Conservation (phyloP, 2,888 invertebrate genomes). For the Neoitamus cyanurus region DNA sequence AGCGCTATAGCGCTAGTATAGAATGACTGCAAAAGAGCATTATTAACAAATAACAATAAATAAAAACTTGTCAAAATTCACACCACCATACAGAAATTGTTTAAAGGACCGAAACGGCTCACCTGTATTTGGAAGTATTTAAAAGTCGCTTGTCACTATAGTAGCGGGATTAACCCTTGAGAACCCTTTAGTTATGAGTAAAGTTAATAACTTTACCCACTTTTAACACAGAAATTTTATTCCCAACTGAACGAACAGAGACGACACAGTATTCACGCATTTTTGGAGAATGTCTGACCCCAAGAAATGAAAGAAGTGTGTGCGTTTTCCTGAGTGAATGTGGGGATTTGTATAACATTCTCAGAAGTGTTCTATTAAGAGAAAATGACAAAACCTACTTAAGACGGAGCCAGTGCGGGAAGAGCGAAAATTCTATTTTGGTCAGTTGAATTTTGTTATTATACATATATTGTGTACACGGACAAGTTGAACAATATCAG, state of each 20-base stretch:
- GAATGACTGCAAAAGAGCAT: too few species aligned
- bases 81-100: too few species aligned
- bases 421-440: slow-evolving; percentile 71
- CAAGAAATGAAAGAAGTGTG: background rate
- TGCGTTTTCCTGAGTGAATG: slow-evolving; percentile 41
- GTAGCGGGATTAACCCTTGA: background rate
- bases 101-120: too few species aligned
- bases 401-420: slow-evolving; percentile 76
- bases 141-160: background rate
- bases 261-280: background rate
- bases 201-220: background rate
- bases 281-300: slow-evolving; percentile 22
- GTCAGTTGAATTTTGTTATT: slow-evolving; percentile 64
- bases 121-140: too few species aligned
- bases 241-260: slow-evolving; percentile 32
- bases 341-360: slow-evolving; percentile 55
- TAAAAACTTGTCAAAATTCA: too few species aligned
- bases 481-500: slow-evolving; percentile 61
- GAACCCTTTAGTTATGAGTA: background rate
- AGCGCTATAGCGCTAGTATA: too few species aligned
- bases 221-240: slow-evolving; percentile 44
- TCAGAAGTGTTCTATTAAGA: slow-evolving; percentile 65
- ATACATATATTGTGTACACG: too few species aligned
- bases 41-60: too few species aligned
- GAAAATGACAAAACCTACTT: slow-evolving; percentile 68